Evolutionary conservation across 2,797 vertebrate species (phyloP).

Genomic region (Melopsittacus undulatus): DNA sequence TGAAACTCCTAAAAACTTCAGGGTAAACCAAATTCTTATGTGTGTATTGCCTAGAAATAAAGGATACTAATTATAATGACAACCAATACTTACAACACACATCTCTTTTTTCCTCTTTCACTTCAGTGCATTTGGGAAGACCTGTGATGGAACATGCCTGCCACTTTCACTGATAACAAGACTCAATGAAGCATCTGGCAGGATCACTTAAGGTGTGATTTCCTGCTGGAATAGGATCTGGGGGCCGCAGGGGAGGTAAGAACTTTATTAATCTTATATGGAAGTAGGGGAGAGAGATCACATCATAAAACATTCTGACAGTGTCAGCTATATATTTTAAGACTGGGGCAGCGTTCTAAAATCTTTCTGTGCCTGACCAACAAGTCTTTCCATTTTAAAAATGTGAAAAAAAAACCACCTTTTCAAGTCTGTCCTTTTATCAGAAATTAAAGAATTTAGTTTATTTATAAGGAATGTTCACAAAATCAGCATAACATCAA

Average conservation of each 20-base stretch:
- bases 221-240: slow-evolving; percentile 43
- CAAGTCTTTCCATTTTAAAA: background rate
- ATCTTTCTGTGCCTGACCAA: background rate
- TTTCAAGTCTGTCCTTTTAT: background rate
- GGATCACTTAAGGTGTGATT: slow-evolving; percentile 40
- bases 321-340: background rate
- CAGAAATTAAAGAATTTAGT: background rate
- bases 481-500: background rate
- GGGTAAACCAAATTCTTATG: background rate
- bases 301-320: slow-evolving; percentile 35
- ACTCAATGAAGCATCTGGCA: slow-evolving; percentile 18
- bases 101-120: background rate
- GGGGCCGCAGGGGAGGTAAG: slow-evolving; percentile 31
- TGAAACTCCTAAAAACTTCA: background rate
- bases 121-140: background rate
- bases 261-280: slow-evolving; percentile 45
- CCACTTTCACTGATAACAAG: background rate
- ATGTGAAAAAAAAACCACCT: background rate
- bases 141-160: background rate
- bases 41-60: background rate
- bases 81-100: background rate
- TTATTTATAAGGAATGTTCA: background rate
- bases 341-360: background rate
- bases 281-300: background rate
- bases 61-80: background rate